These are phyloP conservation scores for Platygyra sinensis DNA, from an alignment of 64 coral and sea anemone species.

Conservation along the genomic window DNA sequence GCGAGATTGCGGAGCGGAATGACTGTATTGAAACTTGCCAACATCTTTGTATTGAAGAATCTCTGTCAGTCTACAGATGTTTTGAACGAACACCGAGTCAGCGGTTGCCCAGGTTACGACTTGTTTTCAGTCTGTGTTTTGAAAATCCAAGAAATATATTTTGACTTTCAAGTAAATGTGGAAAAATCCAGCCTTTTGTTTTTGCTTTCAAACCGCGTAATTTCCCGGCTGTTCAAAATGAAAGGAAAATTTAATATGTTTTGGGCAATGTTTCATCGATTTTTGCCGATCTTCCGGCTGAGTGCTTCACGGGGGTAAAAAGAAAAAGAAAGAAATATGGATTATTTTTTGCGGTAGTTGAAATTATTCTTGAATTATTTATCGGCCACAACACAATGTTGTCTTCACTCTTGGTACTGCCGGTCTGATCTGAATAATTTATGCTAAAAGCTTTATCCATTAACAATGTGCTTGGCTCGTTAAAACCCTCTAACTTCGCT, in stretches of 20 bases:
- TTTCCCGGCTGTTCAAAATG: background rate
- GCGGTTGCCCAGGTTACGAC: constrained; percentile 8
- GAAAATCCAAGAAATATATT: constrained; percentile 23
- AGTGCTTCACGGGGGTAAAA: background rate
- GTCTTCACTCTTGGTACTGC: background rate
- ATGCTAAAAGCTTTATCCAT: constrained; percentile 11
- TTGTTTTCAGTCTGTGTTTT: constrained; percentile 27
- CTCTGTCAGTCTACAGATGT: too few species aligned
- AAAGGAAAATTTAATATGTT: background rate
- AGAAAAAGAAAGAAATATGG: background rate
- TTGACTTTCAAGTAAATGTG: background rate
- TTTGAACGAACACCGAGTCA: background rate
- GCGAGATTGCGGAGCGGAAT: too few species aligned
- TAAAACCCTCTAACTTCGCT: background rate
- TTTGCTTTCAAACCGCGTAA: background rate
- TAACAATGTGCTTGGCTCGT: background rate
- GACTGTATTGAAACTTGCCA: too few species aligned
- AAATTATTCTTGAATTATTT: constrained; percentile 31
- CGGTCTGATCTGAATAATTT: constrained; percentile 9
- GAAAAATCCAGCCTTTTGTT: background rate
- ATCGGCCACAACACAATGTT: background rate
- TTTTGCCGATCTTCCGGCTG: background rate
- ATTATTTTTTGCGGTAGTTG: background rate
- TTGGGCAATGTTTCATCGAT: constrained; percentile 2
- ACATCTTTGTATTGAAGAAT: too few species aligned